phyloP scores from a whole-genome alignment of 1,140 invertebrate species.

The Aphis craccivora region DNA sequence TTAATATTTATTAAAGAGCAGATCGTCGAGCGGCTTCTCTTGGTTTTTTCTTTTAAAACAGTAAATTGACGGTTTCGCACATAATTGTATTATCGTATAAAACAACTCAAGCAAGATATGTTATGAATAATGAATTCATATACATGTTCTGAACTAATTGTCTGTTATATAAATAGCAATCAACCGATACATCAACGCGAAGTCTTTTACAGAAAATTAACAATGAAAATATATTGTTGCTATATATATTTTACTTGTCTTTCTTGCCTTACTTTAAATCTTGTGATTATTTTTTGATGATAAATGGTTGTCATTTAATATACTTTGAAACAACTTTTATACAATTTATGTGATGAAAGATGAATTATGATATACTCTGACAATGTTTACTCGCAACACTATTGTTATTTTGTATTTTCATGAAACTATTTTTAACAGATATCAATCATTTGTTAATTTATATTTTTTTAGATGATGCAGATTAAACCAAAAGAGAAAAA shows the following conservation, averaged over 20 bases:
- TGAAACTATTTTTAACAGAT: conserved; percentile 1
- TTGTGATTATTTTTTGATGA: not conserved
- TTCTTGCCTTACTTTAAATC: not conserved
- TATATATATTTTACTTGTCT: not conserved
- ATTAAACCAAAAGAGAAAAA: not conserved
- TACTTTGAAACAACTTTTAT: not conserved
- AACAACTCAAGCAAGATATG: not conserved
- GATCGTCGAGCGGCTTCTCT: not conserved
- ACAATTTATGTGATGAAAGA: conserved; percentile 4
- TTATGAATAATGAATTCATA: not conserved
- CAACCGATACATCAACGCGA: not conserved
- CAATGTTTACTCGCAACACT: not conserved
- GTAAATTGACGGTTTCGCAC: not conserved
- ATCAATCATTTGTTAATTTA: conserved; percentile 6
- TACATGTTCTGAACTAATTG: not conserved
- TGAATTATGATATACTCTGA: conserved; percentile 27
- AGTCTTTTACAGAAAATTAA: not conserved
- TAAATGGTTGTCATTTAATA: conserved; percentile 9
- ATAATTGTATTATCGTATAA: not conserved
- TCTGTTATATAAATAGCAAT: not conserved
- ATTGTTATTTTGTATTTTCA: conserved; percentile 23
- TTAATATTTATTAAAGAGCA: not conserved
- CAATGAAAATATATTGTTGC: not conserved
- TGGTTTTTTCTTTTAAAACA: not conserved
- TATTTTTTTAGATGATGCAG: not conserved